Percentiles rank a stretch among this genome's conserved stretches.
These are phyloP conservation scores for Plebejus argus DNA, from an alignment of 2,888 invertebrate species.

Conservation along the genomic window DNA sequence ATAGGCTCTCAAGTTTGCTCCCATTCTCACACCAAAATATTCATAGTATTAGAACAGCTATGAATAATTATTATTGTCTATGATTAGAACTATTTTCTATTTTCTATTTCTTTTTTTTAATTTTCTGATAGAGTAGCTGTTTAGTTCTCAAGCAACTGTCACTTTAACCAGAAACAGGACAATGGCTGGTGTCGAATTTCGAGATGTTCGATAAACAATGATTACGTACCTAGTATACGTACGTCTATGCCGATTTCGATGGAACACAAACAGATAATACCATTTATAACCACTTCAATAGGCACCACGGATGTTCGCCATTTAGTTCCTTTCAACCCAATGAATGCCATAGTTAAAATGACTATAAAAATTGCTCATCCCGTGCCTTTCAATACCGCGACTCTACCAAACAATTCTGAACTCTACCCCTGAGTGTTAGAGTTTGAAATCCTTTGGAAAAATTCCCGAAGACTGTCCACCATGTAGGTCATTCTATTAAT, in stretches of 20 bases:
- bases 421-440: slow-evolving; percentile 37
- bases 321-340: slow-evolving; percentile 74
- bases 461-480: slow-evolving; percentile 58
- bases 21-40: neutral
- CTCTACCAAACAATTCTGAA: slow-evolving; percentile 38
- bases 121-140: neutral
- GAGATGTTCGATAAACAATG: neutral
- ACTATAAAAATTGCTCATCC: slow-evolving; percentile 78
- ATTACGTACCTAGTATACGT: no score
- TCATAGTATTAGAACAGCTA: neutral
- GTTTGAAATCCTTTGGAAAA: slow-evolving; percentile 27
- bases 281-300: slow-evolving; percentile 62
- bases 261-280: slow-evolving; percentile 55
- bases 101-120: neutral
- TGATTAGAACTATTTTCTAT: neutral
- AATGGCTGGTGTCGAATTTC: slow-evolving; percentile 9
- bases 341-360: slow-evolving; percentile 73
- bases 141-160: neutral
- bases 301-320: slow-evolving; percentile 78
- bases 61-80: neutral
- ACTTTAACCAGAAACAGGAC: slow-evolving; percentile 5
- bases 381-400: slow-evolving; percentile 49
- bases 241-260: slow-evolving; percentile 6
- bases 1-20: neutral
- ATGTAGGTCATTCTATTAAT: slow-evolving; percentile 77